Evolutionary conservation across 2,113 vertebrate genomes (phyloP).

Genomic region (Zeus faber): DNA sequence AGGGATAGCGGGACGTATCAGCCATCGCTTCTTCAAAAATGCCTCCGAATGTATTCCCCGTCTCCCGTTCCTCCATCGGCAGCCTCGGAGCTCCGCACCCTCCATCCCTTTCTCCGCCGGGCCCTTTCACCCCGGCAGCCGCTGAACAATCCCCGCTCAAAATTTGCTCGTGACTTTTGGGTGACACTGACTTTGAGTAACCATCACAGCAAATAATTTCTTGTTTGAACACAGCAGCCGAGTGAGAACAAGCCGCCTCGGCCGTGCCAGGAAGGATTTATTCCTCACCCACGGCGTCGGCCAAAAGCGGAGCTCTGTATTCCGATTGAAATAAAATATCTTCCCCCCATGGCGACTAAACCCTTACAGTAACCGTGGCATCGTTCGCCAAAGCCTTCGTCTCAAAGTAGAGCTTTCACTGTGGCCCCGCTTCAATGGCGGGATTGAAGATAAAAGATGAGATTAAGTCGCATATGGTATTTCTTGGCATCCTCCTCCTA

Average conservation of each 20-base stretch:
- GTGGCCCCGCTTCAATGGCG: conserved; percentile 6
- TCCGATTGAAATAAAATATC: conserved; percentile 2
- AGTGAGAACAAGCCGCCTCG: conserved; percentile 18
- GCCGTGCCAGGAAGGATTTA: conserved; percentile 31
- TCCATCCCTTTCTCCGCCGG: conserved; percentile 17
- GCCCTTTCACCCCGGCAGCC: conserved; percentile 29
- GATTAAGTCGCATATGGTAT: conserved; percentile 45
- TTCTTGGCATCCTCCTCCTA: conserved; percentile 37
- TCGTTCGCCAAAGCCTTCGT: conserved; percentile 7
- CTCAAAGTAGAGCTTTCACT: conserved; percentile 7
- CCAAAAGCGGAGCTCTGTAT: conserved; percentile 20
- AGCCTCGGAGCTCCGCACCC: neutral
- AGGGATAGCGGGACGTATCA: too few relatives aligned
- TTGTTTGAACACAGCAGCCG: conserved; percentile 41
- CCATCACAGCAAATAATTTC: conserved; percentile 49
- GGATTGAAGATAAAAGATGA: conserved; percentile 14
- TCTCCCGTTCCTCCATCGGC: conserved; percentile 3
- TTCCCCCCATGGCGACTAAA: too few relatives aligned
- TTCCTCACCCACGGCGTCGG: conserved; percentile 12
- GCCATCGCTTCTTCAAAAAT: too few relatives aligned
- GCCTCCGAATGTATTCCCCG: conserved; percentile 8
- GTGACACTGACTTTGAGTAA: conserved; percentile 27
- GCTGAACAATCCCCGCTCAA: conserved; percentile 25
- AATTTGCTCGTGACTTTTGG: conserved; percentile 45
- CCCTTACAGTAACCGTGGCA: neutral